A percentile compares a stretch with the other conserved stretches of the same genome.
Evolutionary conservation across 37 sponge, comb jelly and placozoan genomes (phyloP).

Genomic region (Diacarnus erythraeanus): DNA sequence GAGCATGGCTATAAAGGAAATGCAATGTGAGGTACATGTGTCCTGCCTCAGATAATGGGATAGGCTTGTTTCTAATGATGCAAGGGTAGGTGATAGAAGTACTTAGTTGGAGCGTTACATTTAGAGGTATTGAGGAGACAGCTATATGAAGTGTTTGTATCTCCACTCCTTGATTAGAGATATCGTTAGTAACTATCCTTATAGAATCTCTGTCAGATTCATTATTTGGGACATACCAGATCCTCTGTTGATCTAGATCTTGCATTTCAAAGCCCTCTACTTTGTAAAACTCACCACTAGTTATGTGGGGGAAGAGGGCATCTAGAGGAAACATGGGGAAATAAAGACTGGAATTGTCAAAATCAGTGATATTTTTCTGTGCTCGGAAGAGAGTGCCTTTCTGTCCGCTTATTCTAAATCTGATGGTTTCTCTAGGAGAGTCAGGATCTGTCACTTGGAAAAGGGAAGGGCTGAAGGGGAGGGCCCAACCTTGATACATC

Average conservation of each 20-base stretch:
- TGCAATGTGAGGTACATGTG: conserved; percentile 26
- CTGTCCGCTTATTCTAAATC: neutral
- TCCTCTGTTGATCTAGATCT: neutral
- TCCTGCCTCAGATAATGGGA: conserved; percentile 15
- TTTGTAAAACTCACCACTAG: neutral
- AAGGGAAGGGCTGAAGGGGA: neutral
- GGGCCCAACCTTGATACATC: conserved; percentile 2
- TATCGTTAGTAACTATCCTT: neutral
- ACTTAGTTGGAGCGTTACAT: neutral
- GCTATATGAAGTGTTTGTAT: neutral
- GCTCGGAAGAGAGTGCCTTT: neutral
- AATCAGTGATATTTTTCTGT: neutral
- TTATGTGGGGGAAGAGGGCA: neutral
- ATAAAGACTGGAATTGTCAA: neutral
- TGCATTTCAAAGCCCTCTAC: neutral
- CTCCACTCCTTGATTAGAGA: neutral
- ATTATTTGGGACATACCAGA: conserved; percentile 26
- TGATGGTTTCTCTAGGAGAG: neutral
- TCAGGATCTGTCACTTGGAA: conserved; percentile 6
- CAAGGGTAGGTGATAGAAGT: neutral
- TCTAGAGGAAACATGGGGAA: neutral
- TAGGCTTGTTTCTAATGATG: conserved; percentile 25
- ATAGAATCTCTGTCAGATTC: neutral
- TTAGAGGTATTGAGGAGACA: neutral
- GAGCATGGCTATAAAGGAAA: conserved; percentile 10